Evolutionary conservation across 2,888 invertebrate species (phyloP), one percentile per base, ranked within the genome.

Genomic region (Melieria omissa): DNA sequence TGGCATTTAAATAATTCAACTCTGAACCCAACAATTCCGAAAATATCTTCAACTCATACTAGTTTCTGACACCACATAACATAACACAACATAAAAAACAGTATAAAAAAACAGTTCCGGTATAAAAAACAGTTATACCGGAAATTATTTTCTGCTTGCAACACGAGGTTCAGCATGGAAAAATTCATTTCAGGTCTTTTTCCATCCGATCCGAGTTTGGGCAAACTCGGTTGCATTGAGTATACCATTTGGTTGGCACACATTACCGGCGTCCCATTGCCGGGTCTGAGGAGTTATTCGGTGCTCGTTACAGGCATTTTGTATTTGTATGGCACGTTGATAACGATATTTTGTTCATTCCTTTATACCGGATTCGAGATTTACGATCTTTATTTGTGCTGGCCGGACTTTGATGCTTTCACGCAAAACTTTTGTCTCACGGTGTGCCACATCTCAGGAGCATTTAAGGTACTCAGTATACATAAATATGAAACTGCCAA

Each of bases 221-320:
- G 83, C 4, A 71, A 29, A 54, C 73, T 82, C 12, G 83, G 83
- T 47, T 83, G 83, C 0, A 78, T 83, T 6, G 80, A 81, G 64
- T 72, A 81, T 16, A 83, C 81, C 57, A 58, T 81, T 52, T 80
- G 78, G 76, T 65, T 83, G 65, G 80, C 80, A 0, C 80, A 83
- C n/a, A 55, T 78, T 46, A 71, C 75, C 10, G 83, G 83, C 0
- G 52, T 83, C 4, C 83, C 83, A 0, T 65, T 83, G 6, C 5
- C 77, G 4, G 80, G 80, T 0, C 68, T 80, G 0, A 79, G 75
- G 62, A 44, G 55, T 4, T 79, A 82, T 64, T 76, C 80, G 0
- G 14, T 5, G 1, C 1, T n/a, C 0, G 69, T 77, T 5, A 75
- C 62, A 16, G 29, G 74, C 4, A 14, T 66, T 14, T 66, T 78